Evolutionary conservation across 1,140 invertebrate species (phyloP).

Genomic region (Melitaea cinxia): DNA sequence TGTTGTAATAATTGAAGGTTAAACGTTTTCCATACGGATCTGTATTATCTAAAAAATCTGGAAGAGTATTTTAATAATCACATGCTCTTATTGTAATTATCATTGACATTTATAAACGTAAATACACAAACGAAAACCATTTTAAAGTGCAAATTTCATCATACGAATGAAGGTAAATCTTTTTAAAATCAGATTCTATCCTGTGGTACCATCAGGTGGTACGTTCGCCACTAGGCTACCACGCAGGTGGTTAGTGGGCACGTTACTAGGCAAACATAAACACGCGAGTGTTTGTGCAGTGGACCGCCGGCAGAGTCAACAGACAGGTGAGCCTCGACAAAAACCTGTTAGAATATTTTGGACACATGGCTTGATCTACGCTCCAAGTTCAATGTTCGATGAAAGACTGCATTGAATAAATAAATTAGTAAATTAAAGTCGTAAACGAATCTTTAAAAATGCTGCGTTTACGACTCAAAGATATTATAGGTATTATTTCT

Average conservation of each 20-base stretch:
- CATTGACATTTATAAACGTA: neutral
- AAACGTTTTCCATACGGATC: too few species aligned
- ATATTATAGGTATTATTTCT: neutral
- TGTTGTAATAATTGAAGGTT: too few species aligned
- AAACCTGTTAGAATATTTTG: constrained; percentile 28
- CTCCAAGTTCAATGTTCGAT: constrained; percentile 13
- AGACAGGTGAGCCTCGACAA: constrained; percentile 37
- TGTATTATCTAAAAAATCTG: too few species aligned
- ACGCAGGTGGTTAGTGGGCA: constrained; percentile 44
- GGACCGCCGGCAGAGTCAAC: constrained; percentile 35
- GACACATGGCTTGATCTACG: constrained; percentile 26
- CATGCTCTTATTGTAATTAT: too few species aligned
- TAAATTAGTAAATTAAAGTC: neutral
- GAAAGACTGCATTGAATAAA: constrained; percentile 8
- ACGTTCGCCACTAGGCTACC: constrained; percentile 8
- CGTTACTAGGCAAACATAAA: constrained; percentile 44
- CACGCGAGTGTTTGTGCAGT: constrained; percentile 38
- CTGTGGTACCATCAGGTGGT: constrained; percentile 13
- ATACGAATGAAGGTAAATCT: neutral
- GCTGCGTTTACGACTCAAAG: too few species aligned
- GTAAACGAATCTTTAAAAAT: neutral
- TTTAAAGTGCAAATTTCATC: neutral
- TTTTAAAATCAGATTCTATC: constrained; percentile 3
- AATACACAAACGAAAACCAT: neutral
- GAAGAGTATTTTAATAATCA: too few species aligned